These are phyloP conservation scores for Aythya baeri DNA, from an alignment of 2,113 vertebrate genomes.

Conservation along the genomic window DNA sequence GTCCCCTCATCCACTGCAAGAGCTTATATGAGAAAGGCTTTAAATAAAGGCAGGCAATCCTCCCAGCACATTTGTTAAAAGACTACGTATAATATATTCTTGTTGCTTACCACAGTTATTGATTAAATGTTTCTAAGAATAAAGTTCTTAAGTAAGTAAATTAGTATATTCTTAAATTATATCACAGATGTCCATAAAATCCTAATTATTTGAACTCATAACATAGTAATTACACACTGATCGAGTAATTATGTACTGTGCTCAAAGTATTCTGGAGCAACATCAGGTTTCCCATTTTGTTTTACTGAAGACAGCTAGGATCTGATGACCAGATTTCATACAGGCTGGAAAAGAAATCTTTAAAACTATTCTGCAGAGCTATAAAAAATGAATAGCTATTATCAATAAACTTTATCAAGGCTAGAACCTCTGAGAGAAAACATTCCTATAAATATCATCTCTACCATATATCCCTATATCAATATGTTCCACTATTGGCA, in stretches of 20 bases:
- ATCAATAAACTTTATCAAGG: background rate
- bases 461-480: background rate
- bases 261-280: background rate
- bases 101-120: background rate
- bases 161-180: constrained; percentile 44
- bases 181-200: constrained; percentile 59
- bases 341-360: background rate
- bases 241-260: constrained; percentile 21
- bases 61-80: background rate
- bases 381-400: constrained; percentile 1
- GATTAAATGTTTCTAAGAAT: constrained; percentile 28
- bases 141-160: constrained; percentile 25
- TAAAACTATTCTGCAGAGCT: background rate
- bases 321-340: constrained; percentile 12
- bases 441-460: constrained; percentile 5
- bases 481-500: background rate
- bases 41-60: constrained; percentile 1
- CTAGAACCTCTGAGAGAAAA: background rate
- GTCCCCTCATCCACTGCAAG: background rate
- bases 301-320: constrained; percentile 10
- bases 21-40: background rate
- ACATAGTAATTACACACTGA: constrained; percentile 27
- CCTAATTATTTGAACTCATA: constrained; percentile 36
- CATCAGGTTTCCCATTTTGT: background rate
- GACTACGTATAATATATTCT: background rate